A percentile compares a stretch with the other conserved stretches of the same genome.
These are phyloP conservation scores for Conus ventricosus DNA, from an alignment of 1,140 invertebrate genomes.

Conservation along the genomic window DNA sequence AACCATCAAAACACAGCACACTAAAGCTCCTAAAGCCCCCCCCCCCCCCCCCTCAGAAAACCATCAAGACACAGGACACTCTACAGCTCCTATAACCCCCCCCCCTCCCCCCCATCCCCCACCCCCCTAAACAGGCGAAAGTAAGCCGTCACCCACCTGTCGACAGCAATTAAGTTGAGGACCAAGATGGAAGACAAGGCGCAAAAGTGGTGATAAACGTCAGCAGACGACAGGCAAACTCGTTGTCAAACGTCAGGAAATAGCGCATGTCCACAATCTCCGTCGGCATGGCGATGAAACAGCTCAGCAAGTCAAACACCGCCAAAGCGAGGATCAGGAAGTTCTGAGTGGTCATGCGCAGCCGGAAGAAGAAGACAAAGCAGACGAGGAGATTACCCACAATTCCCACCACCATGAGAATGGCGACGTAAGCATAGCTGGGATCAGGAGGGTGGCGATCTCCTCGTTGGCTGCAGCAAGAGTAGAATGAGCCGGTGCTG, in stretches of 20 bases:
- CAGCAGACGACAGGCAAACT: conserved; percentile 39
- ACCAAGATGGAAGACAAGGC: conserved; percentile 45
- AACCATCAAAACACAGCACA: too few relatives aligned
- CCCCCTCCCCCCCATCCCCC: too few relatives aligned
- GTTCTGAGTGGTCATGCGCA: conserved; percentile 51
- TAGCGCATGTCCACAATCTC: conserved; percentile 53
- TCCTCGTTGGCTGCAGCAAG: conserved; percentile 44
- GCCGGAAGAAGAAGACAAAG: conserved; percentile 49
- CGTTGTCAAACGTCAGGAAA: conserved; percentile 43
- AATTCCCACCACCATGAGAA: conserved; percentile 53
- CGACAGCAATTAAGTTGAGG: conserved; percentile 49
- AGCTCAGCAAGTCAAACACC: conserved; percentile 59
- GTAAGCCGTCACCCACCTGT: conserved; percentile 30
- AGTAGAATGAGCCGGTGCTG: background rate
- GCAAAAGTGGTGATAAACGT: conserved; percentile 40
- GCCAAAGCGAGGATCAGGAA: conserved; percentile 57
- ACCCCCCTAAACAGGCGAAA: background rate
- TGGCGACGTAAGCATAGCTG: conserved; percentile 49
- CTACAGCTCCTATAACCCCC: too few relatives aligned
- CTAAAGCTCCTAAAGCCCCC: too few relatives aligned
- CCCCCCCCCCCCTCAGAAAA: too few relatives aligned
- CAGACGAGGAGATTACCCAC: conserved; percentile 56
- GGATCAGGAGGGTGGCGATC: conserved; percentile 40
- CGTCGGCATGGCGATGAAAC: conserved; percentile 48
- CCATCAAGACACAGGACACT: too few relatives aligned